Evolutionary conservation across 2,113 vertebrate genomes (phyloP).

Genomic region (Chauna torquata): DNA sequence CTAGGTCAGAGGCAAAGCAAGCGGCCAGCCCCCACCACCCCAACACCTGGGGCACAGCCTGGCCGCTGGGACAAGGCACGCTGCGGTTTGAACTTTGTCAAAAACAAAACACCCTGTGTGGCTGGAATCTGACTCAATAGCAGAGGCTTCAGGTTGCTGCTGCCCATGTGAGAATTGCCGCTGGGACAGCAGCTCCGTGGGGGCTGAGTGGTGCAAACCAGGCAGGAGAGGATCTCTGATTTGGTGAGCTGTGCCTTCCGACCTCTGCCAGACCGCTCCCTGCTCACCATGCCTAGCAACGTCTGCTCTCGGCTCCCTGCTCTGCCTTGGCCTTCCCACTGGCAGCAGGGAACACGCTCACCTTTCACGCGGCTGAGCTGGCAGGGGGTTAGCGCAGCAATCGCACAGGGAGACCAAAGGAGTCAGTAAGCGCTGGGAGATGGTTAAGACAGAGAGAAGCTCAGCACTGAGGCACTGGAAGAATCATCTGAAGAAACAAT

Average conservation of each 20-base stretch:
- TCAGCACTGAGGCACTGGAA: neutral
- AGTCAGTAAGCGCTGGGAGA: neutral
- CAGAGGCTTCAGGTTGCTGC: no score
- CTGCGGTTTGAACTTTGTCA: neutral
- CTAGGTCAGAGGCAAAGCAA: neutral
- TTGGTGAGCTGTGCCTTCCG: neutral
- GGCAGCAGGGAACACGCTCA: neutral
- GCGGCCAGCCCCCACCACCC: neutral
- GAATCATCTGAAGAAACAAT: neutral
- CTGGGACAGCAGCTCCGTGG: neutral
- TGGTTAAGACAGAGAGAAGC: neutral
- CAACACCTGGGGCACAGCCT: neutral
- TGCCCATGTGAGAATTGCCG: no score
- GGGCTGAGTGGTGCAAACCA: neutral
- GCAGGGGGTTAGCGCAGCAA: neutral
- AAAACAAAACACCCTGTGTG: rapidly evolving
- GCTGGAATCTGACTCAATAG: neutral
- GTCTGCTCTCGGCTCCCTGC: neutral
- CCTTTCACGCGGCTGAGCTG: neutral
- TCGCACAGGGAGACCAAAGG: neutral
- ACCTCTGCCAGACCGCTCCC: neutral
- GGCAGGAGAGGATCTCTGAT: no score
- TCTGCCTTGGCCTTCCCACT: neutral
- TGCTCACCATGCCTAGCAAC: neutral
- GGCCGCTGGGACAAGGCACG: neutral